These are phyloP conservation scores for Pachliopta kotzebuea DNA, from an alignment of 2,888 invertebrate genomes.

Conservation along the genomic window DNA sequence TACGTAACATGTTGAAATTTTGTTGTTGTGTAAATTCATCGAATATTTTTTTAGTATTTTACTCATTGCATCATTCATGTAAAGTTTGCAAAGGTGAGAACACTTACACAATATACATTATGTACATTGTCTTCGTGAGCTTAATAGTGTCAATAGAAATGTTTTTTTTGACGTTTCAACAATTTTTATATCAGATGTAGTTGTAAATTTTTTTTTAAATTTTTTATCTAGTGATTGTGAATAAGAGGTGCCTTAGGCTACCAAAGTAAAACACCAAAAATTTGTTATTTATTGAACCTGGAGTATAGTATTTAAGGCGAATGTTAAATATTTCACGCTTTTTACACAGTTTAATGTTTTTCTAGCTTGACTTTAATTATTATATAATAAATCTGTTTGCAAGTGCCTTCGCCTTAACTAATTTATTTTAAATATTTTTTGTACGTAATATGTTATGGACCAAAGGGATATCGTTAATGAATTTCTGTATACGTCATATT, in stretches of 20 bases:
- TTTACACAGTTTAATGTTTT: slow-evolving; percentile 3
- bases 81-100: slow-evolving; percentile 1
- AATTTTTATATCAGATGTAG: slow-evolving; percentile 2
- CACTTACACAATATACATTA: slow-evolving; percentile 3
- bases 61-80: slow-evolving; percentile 5
- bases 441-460: slow-evolving; percentile 25
- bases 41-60: slow-evolving; percentile 18
- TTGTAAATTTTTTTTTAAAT: slow-evolving; percentile 3
- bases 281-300: slow-evolving; percentile 7
- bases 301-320: slow-evolving; percentile 7
- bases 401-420: slow-evolving; percentile 5
- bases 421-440: slow-evolving; percentile 4
- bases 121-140: slow-evolving; percentile 17
- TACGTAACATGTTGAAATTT: slow-evolving; percentile 15
- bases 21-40: slow-evolving; percentile 22
- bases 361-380: slow-evolving; percentile 7
- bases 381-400: neutral
- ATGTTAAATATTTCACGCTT: slow-evolving; percentile 6
- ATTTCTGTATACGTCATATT: neutral
- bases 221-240: slow-evolving; percentile 11
- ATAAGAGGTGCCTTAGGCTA: slow-evolving; percentile 23
- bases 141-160: slow-evolving; percentile 17
- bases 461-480: slow-evolving; percentile 11
- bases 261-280: slow-evolving; percentile 23
- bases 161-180: slow-evolving; percentile 10